Evolutionary conservation across 2,113 vertebrate genomes (phyloP), one percentile per base, ranked within the genome.

Genomic region (Fregata magnificens): DNA sequence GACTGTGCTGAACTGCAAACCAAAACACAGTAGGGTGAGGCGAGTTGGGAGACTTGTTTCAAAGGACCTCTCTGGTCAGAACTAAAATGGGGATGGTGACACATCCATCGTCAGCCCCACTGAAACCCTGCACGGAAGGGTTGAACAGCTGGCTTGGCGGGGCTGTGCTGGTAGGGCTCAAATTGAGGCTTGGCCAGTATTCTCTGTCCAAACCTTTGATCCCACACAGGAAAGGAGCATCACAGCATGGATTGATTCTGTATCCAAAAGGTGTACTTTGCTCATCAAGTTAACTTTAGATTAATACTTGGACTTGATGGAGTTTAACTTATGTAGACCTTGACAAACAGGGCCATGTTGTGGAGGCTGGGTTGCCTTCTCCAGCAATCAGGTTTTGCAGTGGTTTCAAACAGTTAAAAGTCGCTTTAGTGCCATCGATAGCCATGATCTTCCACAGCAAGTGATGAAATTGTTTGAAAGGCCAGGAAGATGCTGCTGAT

Each of bases 1-100:
- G 56, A 3, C 56, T 38, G 8, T 36, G 61, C 42, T 66, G 72
- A 76, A 63, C 78, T 82, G 22, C 59, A 82, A 70, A 55, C 36
- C 38, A 38, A 50, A 65, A 40, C 13, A 5, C 19, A 6, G 36
- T 5, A 21, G 50, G 45, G 19, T 22, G 50, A 70, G 44, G 40
- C 0, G 0, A 28, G 29, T 1, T 73, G 49, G 21, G 53, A 69
- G 49, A 9, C 47, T 44, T 10, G 4, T 50, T 81, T 58, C 40
- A 31, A 13, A 59, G n/a, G 69, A 69, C 4, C 32, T 40, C 34
- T 34, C 42, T 73, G 53, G n/a, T 47, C 47, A 83, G 20, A 36
- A 16, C n/a, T 24, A 7, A 53, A 40, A 11, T 36, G 62, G 5
- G 9, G 10, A n/a, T 20, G 45, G 67, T 58, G 72, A 25, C 36